Conservation (phyloP, 2,113 vertebrate species). For the Athene noctua region DNA sequence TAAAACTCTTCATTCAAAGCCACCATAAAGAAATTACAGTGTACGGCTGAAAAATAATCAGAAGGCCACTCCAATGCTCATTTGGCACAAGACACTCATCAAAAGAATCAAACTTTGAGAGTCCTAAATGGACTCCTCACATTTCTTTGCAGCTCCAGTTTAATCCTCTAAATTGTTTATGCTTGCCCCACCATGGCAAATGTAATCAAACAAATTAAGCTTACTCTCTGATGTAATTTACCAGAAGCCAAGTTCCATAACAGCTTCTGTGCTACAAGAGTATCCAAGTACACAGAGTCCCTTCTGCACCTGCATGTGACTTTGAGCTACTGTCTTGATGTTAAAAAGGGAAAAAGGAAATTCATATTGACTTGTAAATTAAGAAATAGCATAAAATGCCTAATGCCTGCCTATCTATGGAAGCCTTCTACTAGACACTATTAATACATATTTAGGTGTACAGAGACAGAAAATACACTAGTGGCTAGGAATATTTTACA, state of each 20-base stretch:
- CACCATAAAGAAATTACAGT: slow-evolving; percentile 19
- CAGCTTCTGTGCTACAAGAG: neutral
- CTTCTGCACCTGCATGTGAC: neutral
- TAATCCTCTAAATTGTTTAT: slow-evolving; percentile 37
- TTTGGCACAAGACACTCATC: slow-evolving; percentile 20
- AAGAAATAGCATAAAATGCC: neutral
- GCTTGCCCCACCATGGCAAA: neutral
- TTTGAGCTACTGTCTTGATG: neutral
- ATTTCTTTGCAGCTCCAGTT: slow-evolving; percentile 4
- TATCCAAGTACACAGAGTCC: neutral
- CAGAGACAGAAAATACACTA: neutral
- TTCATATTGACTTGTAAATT: neutral
- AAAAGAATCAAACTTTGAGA: neutral
- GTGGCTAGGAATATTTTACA: neutral
- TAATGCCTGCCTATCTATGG: neutral
- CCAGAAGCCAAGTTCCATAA: neutral
- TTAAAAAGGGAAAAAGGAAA: neutral
- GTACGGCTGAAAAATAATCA: neutral
- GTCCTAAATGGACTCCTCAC: neutral
- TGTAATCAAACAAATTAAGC: slow-evolving; percentile 22
- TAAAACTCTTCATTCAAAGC: neutral
- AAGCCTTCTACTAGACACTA: neutral
- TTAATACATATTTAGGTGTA: neutral
- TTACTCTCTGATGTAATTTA: slow-evolving; percentile 10
- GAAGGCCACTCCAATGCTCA: neutral